Conservation (phyloP, 2,888 invertebrate genomes). For the Torymus aiolomorphi region DNA sequence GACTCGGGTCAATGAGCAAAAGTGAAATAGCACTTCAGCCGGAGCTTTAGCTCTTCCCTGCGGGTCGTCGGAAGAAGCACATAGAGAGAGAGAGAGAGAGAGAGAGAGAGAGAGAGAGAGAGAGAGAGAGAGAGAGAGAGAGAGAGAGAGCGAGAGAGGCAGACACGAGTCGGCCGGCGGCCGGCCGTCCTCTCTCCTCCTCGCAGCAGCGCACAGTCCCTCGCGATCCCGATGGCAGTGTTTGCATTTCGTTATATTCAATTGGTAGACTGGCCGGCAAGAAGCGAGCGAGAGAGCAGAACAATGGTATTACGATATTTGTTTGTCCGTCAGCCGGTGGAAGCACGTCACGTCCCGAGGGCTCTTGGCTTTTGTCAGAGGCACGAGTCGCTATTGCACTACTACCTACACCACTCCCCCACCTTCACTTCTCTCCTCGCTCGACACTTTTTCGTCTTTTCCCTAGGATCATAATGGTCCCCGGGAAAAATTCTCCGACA, state of each 20-base stretch:
- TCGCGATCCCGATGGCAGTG: slow-evolving; percentile 67
- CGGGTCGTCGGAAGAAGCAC: slow-evolving; percentile 53
- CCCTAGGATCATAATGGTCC: slow-evolving; percentile 45
- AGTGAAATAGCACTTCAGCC: slow-evolving; percentile 56
- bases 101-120: slow-evolving; percentile 31
- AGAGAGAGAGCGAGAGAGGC: slow-evolving; percentile 38
- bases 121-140: not conserved
- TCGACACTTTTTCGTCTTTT: slow-evolving; percentile 54
- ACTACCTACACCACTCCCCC: too few relatives aligned
- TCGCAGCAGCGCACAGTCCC: slow-evolving; percentile 61
- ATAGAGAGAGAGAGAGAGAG: not conserved
- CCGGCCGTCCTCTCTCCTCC: slow-evolving; percentile 50
- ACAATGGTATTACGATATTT: slow-evolving; percentile 75
- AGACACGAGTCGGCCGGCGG: not conserved
- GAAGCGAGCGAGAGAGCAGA: slow-evolving; percentile 64
- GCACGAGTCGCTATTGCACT: not conserved
- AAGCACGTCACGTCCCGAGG: slow-evolving; percentile 63
- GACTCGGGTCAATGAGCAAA: slow-evolving; percentile 57
- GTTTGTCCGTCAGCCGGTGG: slow-evolving; percentile 71
- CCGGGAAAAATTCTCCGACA: slow-evolving; percentile 46
- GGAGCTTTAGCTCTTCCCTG: slow-evolving; percentile 45
- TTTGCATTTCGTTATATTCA: slow-evolving; percentile 76
- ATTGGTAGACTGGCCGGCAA: slow-evolving; percentile 67
- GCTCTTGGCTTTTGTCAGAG: slow-evolving; percentile 62
- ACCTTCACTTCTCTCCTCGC: not conserved